Percentiles rank a stretch among this genome's conserved stretches.
These are phyloP conservation scores for Cataglyphis rosenhaueri DNA, from an alignment of 2,888 invertebrate species.

Conservation along the genomic window DNA sequence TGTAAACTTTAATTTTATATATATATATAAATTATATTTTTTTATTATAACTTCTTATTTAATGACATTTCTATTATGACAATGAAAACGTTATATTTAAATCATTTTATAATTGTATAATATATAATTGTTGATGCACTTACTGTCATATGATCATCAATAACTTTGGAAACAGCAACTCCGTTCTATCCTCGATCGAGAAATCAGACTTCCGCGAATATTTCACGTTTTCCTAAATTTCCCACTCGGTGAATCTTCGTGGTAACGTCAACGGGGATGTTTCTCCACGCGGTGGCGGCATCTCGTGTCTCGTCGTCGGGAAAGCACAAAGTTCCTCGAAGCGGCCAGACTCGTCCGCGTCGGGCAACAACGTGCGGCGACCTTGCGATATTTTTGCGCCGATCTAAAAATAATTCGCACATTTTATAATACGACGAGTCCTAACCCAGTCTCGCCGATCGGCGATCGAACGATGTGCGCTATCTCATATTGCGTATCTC, in stretches of 20 bases:
- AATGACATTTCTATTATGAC: neutral
- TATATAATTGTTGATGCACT: neutral
- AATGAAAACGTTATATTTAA: neutral
- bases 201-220: constrained; percentile 36
- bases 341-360: constrained; percentile 59
- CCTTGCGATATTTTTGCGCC: constrained; percentile 84
- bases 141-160: neutral
- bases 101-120: neutral
- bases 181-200: neutral
- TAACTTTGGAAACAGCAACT: neutral
- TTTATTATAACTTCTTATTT: too few species aligned
- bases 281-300: constrained; percentile 67
- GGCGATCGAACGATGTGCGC: constrained; percentile 52
- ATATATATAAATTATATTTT: neutral
- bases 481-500: constrained; percentile 6
- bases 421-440: constrained; percentile 81
- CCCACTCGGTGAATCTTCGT: neutral
- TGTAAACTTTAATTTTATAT: neutral
- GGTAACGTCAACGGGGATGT: constrained; percentile 11
- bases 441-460: constrained; percentile 67
- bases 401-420: constrained; percentile 84
- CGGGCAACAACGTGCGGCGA: constrained; percentile 79
- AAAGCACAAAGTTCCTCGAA: constrained; percentile 60
- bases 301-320: constrained; percentile 34
- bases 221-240: neutral